A percentile compares a stretch with the other conserved stretches of the same genome.
Evolutionary conservation across 2,888 invertebrate genomes (phyloP).

Genomic region (Rhodophaea formosa): DNA sequence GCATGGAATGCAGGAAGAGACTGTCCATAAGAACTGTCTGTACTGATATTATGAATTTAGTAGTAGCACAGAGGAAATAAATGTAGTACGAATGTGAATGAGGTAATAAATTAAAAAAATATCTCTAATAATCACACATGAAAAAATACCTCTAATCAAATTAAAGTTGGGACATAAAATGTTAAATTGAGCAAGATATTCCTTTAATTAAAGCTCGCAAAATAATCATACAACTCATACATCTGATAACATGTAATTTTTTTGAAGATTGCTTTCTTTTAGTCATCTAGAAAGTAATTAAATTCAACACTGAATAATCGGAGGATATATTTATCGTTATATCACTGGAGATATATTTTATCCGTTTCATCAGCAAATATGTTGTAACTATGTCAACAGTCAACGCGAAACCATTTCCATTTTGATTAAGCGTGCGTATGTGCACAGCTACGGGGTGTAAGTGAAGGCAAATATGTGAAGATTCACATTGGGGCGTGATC

Average conservation of each 20-base stretch:
- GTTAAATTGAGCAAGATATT: too few relatives aligned
- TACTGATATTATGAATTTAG: neutral
- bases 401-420: conserved; percentile 34
- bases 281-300: too few relatives aligned
- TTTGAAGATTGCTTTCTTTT: too few relatives aligned
- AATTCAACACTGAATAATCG: neutral
- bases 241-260: too few relatives aligned
- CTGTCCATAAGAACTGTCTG: neutral
- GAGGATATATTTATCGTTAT: neutral
- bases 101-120: too few relatives aligned
- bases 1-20: conserved; percentile 1
- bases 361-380: conserved; percentile 8
- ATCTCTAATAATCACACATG: too few relatives aligned
- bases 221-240: too few relatives aligned
- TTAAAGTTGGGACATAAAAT: too few relatives aligned
- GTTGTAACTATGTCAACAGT: conserved; percentile 13
- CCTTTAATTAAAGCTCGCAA: too few relatives aligned
- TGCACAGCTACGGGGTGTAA: conserved; percentile 45
- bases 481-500: conserved; percentile 60
- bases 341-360: neutral
- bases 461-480: conserved; percentile 62
- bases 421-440: conserved; percentile 51
- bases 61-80: too few relatives aligned
- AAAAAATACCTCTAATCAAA: too few relatives aligned
- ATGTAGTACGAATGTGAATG: too few relatives aligned